A percentile compares a stretch with the other conserved stretches of the same genome.
phyloP scores from a whole-genome alignment of 1,140 invertebrate species.

The Cataglyphis hispanica region DNA sequence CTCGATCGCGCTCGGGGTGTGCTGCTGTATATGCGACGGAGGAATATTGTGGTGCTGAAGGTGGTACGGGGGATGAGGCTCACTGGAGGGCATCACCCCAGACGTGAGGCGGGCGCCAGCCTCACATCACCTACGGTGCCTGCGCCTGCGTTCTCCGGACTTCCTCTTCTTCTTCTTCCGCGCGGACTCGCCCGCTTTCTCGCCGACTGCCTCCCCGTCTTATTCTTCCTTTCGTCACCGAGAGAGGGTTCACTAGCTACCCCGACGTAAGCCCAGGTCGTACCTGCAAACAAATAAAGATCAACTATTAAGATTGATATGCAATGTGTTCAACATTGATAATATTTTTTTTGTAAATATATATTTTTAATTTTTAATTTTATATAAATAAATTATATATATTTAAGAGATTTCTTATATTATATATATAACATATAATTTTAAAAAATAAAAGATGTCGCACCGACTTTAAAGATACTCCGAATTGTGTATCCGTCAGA shows the following conservation, averaged over 20 bases:
- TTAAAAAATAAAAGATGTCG: neutral
- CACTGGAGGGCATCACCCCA: conserved; percentile 86
- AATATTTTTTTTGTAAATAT: neutral
- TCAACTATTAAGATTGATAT: neutral
- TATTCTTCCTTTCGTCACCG: conserved; percentile 72
- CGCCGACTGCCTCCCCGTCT: conserved; percentile 59
- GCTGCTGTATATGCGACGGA: conserved; percentile 83
- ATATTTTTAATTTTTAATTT: neutral
- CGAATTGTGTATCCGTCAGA: neutral
- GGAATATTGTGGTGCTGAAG: conserved; percentile 85
- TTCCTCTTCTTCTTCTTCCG: conserved; percentile 72
- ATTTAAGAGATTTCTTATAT: no score
- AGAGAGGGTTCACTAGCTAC: conserved; percentile 82
- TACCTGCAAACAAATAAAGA: conserved; percentile 78
- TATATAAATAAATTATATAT: neutral
- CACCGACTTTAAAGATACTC: neutral
- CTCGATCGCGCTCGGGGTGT: conserved; percentile 82
- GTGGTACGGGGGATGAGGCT: conserved; percentile 86
- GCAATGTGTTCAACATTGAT: neutral
- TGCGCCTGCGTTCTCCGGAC: conserved; percentile 77
- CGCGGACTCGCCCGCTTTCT: conserved; percentile 69
- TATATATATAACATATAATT: no score
- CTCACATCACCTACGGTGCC: conserved; percentile 85
- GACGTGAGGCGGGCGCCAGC: conserved; percentile 85
- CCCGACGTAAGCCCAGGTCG: conserved; percentile 84